phyloP scores from a whole-genome alignment of 2,888 invertebrate species.

The Tinea pellionella region DNA sequence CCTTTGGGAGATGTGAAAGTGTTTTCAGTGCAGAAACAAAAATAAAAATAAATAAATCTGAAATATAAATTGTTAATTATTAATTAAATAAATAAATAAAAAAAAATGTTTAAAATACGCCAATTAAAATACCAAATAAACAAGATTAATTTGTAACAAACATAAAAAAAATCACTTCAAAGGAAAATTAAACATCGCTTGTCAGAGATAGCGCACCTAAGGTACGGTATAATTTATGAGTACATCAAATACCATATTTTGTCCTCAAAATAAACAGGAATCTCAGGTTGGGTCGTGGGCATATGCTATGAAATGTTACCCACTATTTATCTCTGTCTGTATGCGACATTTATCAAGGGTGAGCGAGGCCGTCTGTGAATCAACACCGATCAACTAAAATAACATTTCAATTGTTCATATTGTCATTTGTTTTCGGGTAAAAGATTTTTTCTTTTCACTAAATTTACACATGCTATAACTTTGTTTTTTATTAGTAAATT shows the following conservation, averaged over 20 bases:
- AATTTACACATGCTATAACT: too few species aligned
- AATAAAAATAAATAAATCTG: too few species aligned
- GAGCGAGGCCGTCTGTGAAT: not conserved
- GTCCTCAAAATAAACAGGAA: constrained; percentile 36
- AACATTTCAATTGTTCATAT: constrained; percentile 3
- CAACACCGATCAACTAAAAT: not conserved
- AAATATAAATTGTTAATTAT: too few species aligned
- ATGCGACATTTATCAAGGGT: constrained; percentile 50
- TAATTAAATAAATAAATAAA: too few species aligned
- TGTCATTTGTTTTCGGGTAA: too few species aligned
- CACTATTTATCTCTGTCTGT: constrained; percentile 54
- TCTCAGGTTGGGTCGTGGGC: constrained; percentile 22
- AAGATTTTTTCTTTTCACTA: too few species aligned
- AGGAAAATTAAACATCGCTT: not conserved
- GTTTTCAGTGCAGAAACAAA: too few species aligned
- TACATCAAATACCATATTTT: constrained; percentile 36
- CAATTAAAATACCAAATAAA: too few species aligned
- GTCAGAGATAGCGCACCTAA: not conserved
- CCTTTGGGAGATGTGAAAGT: too few species aligned
- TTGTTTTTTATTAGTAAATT: too few species aligned
- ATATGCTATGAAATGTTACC: constrained; percentile 20
- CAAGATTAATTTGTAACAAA: not conserved
- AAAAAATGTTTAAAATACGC: too few species aligned
- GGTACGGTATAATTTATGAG: constrained; percentile 21
- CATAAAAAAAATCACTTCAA: not conserved